phyloP scores from a whole-genome alignment of 2,888 invertebrate genomes.

The Dendrolimus houi region DNA sequence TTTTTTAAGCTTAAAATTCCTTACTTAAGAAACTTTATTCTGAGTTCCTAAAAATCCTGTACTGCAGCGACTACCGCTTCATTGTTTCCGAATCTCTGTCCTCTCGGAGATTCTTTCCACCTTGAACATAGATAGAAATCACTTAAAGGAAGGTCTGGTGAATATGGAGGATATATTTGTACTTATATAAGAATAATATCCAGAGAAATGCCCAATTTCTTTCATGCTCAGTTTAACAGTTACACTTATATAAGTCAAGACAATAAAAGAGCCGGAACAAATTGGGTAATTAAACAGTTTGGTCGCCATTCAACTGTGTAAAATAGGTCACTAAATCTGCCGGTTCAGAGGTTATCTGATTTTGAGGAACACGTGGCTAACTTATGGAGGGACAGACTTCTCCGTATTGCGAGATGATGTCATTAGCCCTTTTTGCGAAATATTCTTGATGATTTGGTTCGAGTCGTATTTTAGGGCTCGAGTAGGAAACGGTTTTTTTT shows the following conservation, averaged over 20 bases:
- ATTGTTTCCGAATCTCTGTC: too few species aligned
- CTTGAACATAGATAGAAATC: too few species aligned
- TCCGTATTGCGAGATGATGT: slow-evolving; percentile 1
- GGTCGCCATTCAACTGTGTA: slow-evolving; percentile 1
- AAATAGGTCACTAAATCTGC: slow-evolving; percentile 18
- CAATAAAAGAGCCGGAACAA: slow-evolving; percentile 1
- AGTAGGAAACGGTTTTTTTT: neutral
- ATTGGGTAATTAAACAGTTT: slow-evolving; percentile 5
- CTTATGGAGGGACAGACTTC: neutral
- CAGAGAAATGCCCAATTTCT: neutral
- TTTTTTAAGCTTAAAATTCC: too few species aligned
- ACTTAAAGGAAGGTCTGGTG: too few species aligned
- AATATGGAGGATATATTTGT: too few species aligned
- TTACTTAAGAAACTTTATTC: too few species aligned
- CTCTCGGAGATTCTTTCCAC: too few species aligned
- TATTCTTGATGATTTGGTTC: neutral
- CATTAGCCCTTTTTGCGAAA: slow-evolving; percentile 3
- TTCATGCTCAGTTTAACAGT: neutral
- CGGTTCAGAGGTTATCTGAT: slow-evolving; percentile 11
- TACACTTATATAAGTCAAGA: neutral
- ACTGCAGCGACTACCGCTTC: too few species aligned
- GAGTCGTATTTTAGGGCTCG: neutral
- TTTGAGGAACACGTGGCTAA: slow-evolving; percentile 6
- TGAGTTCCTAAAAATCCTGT: too few species aligned
- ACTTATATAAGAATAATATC: neutral